phyloP scores from a whole-genome alignment of 2,888 invertebrate species.

The Pristionchus arcanus region DNA sequence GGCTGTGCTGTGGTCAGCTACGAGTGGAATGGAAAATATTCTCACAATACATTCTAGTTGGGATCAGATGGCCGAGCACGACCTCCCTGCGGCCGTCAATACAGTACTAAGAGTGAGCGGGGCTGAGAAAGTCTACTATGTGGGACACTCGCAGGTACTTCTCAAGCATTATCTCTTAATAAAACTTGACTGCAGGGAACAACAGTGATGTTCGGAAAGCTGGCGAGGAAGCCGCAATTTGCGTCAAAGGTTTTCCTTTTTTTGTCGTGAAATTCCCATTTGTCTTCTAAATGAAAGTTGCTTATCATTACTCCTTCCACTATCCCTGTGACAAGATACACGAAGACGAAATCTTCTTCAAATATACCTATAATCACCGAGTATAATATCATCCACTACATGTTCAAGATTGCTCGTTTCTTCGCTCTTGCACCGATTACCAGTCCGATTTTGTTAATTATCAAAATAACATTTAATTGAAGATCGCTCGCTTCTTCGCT shows the following conservation, averaged over 20 bases:
- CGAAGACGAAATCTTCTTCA: not conserved
- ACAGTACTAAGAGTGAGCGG: not conserved
- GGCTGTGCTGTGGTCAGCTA: too few relatives aligned
- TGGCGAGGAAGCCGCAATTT: not conserved
- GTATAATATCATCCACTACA: too few relatives aligned
- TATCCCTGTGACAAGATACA: too few relatives aligned
- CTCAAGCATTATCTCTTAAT: not conserved
- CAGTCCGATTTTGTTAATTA: too few relatives aligned
- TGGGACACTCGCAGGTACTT: conserved; percentile 40
- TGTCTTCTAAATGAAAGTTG: too few relatives aligned
- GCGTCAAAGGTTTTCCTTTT: not conserved
- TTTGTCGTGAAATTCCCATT: too few relatives aligned
- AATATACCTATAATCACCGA: not conserved
- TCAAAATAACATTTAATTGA: too few relatives aligned
- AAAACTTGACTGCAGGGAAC: conserved; percentile 2
- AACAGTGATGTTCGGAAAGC: conserved; percentile 28
- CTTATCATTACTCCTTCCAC: too few relatives aligned
- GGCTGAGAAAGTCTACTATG: not conserved
- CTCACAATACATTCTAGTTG: too few relatives aligned
- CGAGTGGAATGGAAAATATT: too few relatives aligned
- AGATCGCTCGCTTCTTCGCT: conserved; percentile 53
- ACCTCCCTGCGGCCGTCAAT: conserved; percentile 5
- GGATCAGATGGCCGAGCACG: conserved; percentile 48
- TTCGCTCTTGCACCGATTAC: conserved; percentile 50
- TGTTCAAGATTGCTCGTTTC: conserved; percentile 28